Conservation (phyloP, 2,113 vertebrate genomes). For the Pavo muticus region DNA sequence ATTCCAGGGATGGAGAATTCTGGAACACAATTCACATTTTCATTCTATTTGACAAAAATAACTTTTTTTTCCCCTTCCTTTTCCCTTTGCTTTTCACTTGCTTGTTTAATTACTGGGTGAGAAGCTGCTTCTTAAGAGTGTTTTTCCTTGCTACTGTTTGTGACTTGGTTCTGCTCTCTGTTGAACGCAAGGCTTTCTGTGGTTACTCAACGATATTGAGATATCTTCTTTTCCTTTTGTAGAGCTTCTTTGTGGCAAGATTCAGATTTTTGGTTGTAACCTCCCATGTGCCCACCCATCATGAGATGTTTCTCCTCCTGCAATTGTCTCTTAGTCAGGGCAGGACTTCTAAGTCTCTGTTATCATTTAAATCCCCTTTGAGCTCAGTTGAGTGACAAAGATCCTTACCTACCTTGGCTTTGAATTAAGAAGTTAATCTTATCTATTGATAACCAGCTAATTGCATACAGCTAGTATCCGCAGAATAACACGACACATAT, state of each 20-base stretch:
- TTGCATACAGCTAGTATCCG: conserved; percentile 10
- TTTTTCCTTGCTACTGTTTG: neutral
- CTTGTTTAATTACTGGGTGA: neutral
- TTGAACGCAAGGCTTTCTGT: fast-evolving
- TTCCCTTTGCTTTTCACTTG: neutral
- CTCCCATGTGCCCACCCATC: fast-evolving
- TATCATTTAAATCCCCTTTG: neutral
- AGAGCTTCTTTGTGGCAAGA: neutral
- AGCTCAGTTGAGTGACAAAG: neutral
- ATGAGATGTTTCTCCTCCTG: fast-evolving
- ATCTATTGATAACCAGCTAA: conserved; percentile 17
- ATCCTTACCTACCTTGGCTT: neutral
- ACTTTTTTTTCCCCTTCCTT: neutral
- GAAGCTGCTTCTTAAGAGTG: neutral
- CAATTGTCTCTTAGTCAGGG: fast-evolving
- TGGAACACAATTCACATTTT: neutral
- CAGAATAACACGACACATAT: neutral
- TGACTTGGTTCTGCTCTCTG: neutral
- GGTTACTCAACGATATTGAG: neutral
- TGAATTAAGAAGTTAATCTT: conserved; percentile 50
- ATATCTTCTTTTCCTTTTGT: fast-evolving
- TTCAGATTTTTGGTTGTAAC: neutral
- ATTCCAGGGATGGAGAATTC: neutral
- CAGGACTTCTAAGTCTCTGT: neutral
- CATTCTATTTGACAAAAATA: neutral